A percentile compares a stretch with the other conserved stretches of the same genome.
Evolutionary conservation across 2,888 invertebrate species (phyloP).

Genomic region (Lasioglossum vierecki): DNA sequence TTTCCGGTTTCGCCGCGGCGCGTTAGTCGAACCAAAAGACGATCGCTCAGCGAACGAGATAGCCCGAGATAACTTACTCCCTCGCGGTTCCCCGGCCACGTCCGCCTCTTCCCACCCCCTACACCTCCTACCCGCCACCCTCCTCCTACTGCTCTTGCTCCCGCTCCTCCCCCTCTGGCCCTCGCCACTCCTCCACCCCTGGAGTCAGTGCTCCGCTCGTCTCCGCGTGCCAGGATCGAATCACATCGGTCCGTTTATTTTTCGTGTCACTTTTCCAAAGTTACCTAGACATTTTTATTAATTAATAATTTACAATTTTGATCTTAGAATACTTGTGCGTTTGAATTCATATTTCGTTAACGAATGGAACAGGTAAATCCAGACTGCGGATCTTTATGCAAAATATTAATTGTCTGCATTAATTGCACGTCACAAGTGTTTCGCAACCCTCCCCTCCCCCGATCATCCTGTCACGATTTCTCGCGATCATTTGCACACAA

Average conservation of each 20-base stretch:
- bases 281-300: background rate
- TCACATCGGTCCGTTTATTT: background rate
- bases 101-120: background rate
- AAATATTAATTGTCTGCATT: background rate
- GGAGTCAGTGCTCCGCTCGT: background rate
- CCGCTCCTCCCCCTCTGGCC: background rate
- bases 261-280: background rate
- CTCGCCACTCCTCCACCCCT: background rate
- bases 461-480: slow-evolving; percentile 40
- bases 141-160: background rate
- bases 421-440: background rate
- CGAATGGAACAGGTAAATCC: background rate
- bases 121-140: background rate
- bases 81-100: slow-evolving; percentile 51
- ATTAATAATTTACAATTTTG: background rate
- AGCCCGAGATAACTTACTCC: slow-evolving; percentile 71
- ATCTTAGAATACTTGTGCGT: background rate
- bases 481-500: slow-evolving; percentile 60
- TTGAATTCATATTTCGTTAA: background rate
- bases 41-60: slow-evolving; percentile 78
- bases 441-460: background rate
- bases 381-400: background rate
- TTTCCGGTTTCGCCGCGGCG: slow-evolving; percentile 81
- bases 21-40: slow-evolving; percentile 81
- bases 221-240: background rate